Conservation (phyloP, 1,140 invertebrate genomes). For the Brachionus manjavacas region DNA sequence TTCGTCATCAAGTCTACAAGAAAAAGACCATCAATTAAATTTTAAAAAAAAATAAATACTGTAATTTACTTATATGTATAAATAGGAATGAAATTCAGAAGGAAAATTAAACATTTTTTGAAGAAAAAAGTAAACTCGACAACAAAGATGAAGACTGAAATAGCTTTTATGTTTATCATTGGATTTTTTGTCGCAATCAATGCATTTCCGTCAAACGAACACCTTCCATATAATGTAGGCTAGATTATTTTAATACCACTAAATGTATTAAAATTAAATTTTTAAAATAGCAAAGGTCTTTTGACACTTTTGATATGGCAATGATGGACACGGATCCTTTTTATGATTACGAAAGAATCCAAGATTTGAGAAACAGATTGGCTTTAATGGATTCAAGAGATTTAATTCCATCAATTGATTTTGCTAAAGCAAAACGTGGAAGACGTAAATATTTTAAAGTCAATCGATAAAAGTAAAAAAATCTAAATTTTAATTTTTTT, state of each 20-base stretch:
- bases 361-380: neutral
- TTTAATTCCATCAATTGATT: neutral
- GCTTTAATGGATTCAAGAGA: conserved; percentile 6
- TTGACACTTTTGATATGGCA: conserved; percentile 7
- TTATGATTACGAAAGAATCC: neutral
- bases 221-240: neutral
- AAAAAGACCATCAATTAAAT: neutral
- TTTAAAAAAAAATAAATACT: neutral
- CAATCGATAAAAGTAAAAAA: neutral
- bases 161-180: neutral
- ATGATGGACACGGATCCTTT: neutral
- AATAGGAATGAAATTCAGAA: neutral
- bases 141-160: neutral
- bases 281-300: neutral
- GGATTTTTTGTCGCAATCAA: neutral
- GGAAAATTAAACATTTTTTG: neutral
- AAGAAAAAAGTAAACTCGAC: neutral
- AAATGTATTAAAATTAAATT: neutral
- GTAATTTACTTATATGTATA: neutral
- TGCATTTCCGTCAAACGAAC: conserved; percentile 3
- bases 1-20: neutral
- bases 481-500: neutral
- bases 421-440: conserved; percentile 2
- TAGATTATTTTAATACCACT: no score
- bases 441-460: neutral